These are phyloP conservation scores for Drosophila fulvimacula DNA, from an alignment of 2,888 invertebrate genomes.

Conservation along the genomic window DNA sequence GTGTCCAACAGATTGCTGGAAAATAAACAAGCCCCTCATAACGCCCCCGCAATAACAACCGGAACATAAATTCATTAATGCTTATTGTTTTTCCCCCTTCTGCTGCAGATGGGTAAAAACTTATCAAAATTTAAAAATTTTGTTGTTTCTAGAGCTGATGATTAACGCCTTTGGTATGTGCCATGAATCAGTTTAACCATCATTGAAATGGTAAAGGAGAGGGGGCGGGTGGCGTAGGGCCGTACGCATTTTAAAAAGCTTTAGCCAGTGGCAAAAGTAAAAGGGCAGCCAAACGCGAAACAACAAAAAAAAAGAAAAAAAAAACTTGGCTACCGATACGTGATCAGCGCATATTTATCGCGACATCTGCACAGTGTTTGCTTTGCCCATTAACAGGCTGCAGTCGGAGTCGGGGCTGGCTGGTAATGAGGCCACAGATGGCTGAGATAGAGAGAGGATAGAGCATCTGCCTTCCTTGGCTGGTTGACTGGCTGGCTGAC, in stretches of 20 bases:
- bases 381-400: slow-evolving; percentile 55
- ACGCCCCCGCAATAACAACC: neutral
- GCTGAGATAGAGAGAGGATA: slow-evolving; percentile 43
- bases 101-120: neutral
- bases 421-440: slow-evolving; percentile 77
- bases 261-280: slow-evolving; percentile 14
- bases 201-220: slow-evolving; percentile 3
- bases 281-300: neutral
- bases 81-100: slow-evolving; percentile 17
- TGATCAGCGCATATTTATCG: slow-evolving; percentile 80
- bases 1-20: slow-evolving; percentile 46
- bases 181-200: slow-evolving; percentile 38
- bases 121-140: slow-evolving; percentile 61
- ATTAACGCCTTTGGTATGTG: slow-evolving; percentile 61
- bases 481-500: neutral
- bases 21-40: neutral
- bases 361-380: slow-evolving; percentile 60
- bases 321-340: slow-evolving; percentile 65
- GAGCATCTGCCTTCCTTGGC: slow-evolving; percentile 49
- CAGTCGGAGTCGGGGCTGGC: slow-evolving; percentile 14
- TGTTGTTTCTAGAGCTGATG: slow-evolving; percentile 28
- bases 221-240: too few relatives aligned
- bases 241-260: slow-evolving; percentile 54
- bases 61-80: slow-evolving; percentile 71
- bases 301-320: slow-evolving; percentile 27